Evolutionary conservation across 2,797 vertebrate genomes (phyloP).

Genomic region (Tachyglossus aculeatus): DNA sequence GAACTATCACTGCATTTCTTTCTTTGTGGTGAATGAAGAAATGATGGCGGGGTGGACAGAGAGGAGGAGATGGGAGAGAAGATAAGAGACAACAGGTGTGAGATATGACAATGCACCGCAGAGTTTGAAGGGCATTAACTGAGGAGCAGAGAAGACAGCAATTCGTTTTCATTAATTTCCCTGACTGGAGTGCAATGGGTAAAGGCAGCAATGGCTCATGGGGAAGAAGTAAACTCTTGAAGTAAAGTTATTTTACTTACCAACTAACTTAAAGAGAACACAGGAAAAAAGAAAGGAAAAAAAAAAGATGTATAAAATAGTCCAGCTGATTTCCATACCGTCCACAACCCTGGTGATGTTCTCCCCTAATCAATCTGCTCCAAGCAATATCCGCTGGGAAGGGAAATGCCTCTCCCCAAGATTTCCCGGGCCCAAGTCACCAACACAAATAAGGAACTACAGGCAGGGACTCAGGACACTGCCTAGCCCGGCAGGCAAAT

Average conservation of each 20-base stretch:
- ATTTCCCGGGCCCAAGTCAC: too few species aligned
- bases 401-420: too few species aligned
- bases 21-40: slow-evolving; percentile 84
- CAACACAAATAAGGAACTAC: too few species aligned
- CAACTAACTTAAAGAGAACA: slow-evolving; percentile 71
- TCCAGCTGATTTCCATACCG: slow-evolving; percentile 51
- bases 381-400: slow-evolving; percentile 37
- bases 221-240: slow-evolving; percentile 64
- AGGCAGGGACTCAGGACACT: too few species aligned
- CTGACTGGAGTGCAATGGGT: slow-evolving; percentile 73
- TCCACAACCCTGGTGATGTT: slow-evolving; percentile 47
- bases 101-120: slow-evolving; percentile 70
- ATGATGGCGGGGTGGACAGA: slow-evolving; percentile 78
- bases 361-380: slow-evolving; percentile 48
- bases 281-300: slow-evolving; percentile 63
- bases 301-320: slow-evolving; percentile 74
- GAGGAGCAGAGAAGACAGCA: slow-evolving; percentile 68
- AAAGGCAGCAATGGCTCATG: slow-evolving; percentile 70
- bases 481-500: too few species aligned
- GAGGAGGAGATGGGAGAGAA: slow-evolving; percentile 71
- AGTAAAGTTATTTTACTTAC: slow-evolving; percentile 73
- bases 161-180: slow-evolving; percentile 68
- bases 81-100: slow-evolving; percentile 65
- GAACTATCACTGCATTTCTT: slow-evolving; percentile 89
- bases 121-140: slow-evolving; percentile 76